Evolutionary conservation across 2,888 invertebrate species (phyloP), one percentile per base, ranked within the genome.

Genomic region (Epsilonema sp.): DNA sequence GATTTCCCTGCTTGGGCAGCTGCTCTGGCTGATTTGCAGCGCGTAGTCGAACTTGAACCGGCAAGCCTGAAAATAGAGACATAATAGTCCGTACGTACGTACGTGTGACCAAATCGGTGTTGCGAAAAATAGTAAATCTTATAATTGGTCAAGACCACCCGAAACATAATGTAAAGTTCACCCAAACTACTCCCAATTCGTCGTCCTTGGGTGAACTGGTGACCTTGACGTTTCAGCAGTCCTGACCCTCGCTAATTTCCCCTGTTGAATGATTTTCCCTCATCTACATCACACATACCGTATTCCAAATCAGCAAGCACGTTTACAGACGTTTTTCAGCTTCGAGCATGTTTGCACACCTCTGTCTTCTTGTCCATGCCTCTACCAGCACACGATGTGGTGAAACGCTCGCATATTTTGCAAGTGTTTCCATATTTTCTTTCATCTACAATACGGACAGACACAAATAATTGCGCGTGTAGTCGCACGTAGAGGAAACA

Each of bases 261-360:
- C n/a, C n/a, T n/a, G n/a, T n/a, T n/a, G n/a, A n/a, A n/a, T n/a
- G n/a, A n/a, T n/a, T n/a, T n/a, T n/a, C n/a, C n/a, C n/a, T 13
- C 11, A n/a, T n/a, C n/a, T n/a, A n/a, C n/a, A n/a, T n/a, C 39
- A 39, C n/a, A 48, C 52, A 54, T 52, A 70, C 72, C 90, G 70
- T 86, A 90, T 67, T 90, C 89, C 51, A 90, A 73, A 68, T 90
- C 42, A 92, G 68, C 23, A 92, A 72, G 67, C 90, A 92, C 0
- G 90, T 92, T 66, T 90, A 64, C 90, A 92, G 22, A 89, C 85
- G 68, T 90, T 92, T 66, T 92, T 90, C 51, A 89, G 67, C 61
- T 87, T 81, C 45, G 84, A 81, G 65, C 90, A 90, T 1, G 89
- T 89, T 65, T 92, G 89, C 90, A 90, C 20, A 90, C 80, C 71